Evolutionary conservation across 2,797 vertebrate genomes (phyloP).

Genomic region (Danio choprae): DNA sequence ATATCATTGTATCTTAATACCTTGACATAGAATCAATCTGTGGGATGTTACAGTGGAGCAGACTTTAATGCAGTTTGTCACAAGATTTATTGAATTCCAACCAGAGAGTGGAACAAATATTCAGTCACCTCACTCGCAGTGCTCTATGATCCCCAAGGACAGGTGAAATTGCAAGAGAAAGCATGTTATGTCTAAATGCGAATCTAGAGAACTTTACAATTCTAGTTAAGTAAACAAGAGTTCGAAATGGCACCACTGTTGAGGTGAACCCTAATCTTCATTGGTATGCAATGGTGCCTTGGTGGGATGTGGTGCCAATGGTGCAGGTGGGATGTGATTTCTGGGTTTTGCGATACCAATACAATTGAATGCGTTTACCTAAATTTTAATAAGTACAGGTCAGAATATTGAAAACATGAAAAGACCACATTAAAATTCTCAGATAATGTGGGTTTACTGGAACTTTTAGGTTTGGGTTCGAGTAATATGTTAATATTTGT

Average conservation of each 20-base stretch:
- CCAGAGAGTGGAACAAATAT: background rate
- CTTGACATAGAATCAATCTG: background rate
- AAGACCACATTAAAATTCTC: no score
- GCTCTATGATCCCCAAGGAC: constrained; percentile 40
- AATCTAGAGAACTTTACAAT: background rate
- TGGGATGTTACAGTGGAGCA: background rate
- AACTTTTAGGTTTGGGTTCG: no score
- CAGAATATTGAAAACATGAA: no score
- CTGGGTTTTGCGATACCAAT: no score
- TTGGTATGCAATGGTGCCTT: constrained; percentile 4
- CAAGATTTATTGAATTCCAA: background rate
- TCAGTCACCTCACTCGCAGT: constrained; percentile 20
- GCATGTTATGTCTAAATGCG: constrained; percentile 48
- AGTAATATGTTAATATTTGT: no score
- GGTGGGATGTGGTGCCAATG: no score
- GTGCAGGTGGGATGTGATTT: background rate
- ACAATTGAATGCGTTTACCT: no score
- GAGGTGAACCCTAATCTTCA: background rate
- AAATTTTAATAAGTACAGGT: no score
- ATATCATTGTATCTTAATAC: background rate
- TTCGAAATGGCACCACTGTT: background rate
- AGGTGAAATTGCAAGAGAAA: constrained; percentile 29
- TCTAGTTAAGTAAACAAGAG: background rate
- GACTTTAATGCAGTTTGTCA: background rate
- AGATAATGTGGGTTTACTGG: no score